phyloP scores from a whole-genome alignment of 2,113 vertebrate species.

The Gnathonemus longibarbis region DNA sequence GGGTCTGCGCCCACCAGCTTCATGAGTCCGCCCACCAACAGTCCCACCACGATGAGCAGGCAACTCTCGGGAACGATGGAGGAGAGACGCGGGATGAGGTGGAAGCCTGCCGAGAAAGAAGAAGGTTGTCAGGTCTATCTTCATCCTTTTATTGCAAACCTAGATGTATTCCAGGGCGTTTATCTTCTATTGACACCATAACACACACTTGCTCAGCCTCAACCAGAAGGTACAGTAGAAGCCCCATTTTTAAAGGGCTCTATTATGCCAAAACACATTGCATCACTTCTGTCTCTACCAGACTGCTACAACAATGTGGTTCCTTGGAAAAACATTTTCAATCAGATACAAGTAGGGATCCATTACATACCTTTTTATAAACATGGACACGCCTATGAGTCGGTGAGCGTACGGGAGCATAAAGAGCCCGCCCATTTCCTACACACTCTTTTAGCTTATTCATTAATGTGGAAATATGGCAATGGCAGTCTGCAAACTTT shows the following conservation, averaged over 20 bases:
- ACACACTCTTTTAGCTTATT: background rate
- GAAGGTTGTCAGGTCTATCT: background rate
- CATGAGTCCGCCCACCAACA: conserved; percentile 87
- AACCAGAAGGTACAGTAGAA: background rate
- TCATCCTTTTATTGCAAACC: background rate
- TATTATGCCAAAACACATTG: background rate
- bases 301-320: background rate
- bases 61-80: conserved; percentile 92
- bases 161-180: background rate
- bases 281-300: background rate
- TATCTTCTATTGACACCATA: background rate
- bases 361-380: background rate
- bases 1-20: conserved; percentile 73
- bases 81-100: conserved; percentile 81
- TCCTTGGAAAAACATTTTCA: background rate
- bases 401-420: background rate
- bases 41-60: conserved; percentile 87
- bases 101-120: conserved; percentile 73
- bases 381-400: no score
- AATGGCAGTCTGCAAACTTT: background rate
- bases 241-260: background rate
- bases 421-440: background rate
- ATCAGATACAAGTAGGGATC: background rate
- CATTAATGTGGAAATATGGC: background rate
- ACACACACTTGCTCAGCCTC: background rate